A percentile compares a stretch with the other conserved stretches of the same genome.
These are phyloP conservation scores for Tringa solitaria DNA, from an alignment of 2,113 vertebrate genomes.

Conservation along the genomic window DNA sequence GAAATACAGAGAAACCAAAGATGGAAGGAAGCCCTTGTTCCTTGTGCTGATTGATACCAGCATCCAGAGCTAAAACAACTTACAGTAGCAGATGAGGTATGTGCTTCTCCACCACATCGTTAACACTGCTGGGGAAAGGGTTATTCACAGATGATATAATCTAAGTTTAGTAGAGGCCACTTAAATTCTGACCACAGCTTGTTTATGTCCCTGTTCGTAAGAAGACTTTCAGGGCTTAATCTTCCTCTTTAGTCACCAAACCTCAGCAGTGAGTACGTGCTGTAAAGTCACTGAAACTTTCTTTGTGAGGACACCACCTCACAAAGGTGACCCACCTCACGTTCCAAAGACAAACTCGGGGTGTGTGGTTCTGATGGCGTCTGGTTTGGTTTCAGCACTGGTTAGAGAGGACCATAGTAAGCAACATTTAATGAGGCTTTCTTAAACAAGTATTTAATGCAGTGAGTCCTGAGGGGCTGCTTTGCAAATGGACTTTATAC, in stretches of 20 bases:
- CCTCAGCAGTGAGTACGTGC: too few species aligned
- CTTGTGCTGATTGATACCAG: not conserved
- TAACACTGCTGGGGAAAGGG: not conserved
- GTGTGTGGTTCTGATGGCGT: not conserved
- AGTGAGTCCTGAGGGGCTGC: not conserved
- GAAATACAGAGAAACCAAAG: not conserved
- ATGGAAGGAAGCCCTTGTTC: not conserved
- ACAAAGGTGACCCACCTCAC: too few species aligned
- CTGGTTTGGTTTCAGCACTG: not conserved
- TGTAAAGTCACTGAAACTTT: not conserved
- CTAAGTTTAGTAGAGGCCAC: not conserved
- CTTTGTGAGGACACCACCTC: not conserved
- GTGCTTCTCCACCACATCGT: not conserved
- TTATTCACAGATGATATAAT: not conserved
- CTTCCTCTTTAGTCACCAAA: not conserved
- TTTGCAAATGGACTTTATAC: not conserved
- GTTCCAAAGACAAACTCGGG: fast-evolving
- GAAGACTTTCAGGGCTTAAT: not conserved
- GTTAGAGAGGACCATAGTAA: not conserved
- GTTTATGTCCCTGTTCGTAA: not conserved
- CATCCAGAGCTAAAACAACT: not conserved
- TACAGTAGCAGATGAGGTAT: not conserved
- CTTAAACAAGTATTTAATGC: not conserved
- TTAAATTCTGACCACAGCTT: not conserved
- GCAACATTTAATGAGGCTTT: not conserved